phyloP scores from a whole-genome alignment of 2,797 vertebrate species.

The Carduelis carduelis region DNA sequence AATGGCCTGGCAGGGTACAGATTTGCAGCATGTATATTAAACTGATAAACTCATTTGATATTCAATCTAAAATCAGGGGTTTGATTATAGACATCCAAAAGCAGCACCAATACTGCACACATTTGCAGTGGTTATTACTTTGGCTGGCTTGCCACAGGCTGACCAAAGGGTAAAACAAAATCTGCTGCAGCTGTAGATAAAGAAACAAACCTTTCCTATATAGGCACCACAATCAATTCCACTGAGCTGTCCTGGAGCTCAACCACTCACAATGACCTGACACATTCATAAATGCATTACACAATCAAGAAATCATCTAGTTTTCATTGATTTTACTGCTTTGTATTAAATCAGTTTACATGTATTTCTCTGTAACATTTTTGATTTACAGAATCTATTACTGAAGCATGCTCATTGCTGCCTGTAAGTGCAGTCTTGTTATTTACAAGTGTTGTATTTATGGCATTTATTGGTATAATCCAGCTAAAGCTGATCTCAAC shows the following conservation, averaged over 20 bases:
- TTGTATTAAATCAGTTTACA: neutral
- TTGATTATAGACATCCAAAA: neutral
- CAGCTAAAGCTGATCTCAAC: neutral
- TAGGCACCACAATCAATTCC: neutral
- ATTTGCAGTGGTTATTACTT: neutral
- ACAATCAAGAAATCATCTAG: neutral
- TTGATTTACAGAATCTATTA: neutral
- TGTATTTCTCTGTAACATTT: neutral
- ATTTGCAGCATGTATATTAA: neutral
- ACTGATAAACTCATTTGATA: neutral
- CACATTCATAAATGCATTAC: neutral
- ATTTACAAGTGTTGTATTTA: neutral
- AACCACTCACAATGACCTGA: neutral
- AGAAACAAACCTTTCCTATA: neutral
- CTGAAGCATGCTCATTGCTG: neutral
- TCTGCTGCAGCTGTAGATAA: neutral
- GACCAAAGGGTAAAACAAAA: neutral
- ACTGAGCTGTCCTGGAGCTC: neutral
- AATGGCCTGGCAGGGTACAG: neutral
- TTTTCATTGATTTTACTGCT: neutral
- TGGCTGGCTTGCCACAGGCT: neutral
- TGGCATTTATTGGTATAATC: neutral
- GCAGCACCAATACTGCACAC: neutral
- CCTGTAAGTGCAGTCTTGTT: neutral
- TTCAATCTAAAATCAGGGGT: neutral